Percentiles rank a stretch among this genome's conserved stretches.
These are phyloP conservation scores for Ataeniobius toweri DNA, from an alignment of 2,797 vertebrate species.

Conservation along the genomic window DNA sequence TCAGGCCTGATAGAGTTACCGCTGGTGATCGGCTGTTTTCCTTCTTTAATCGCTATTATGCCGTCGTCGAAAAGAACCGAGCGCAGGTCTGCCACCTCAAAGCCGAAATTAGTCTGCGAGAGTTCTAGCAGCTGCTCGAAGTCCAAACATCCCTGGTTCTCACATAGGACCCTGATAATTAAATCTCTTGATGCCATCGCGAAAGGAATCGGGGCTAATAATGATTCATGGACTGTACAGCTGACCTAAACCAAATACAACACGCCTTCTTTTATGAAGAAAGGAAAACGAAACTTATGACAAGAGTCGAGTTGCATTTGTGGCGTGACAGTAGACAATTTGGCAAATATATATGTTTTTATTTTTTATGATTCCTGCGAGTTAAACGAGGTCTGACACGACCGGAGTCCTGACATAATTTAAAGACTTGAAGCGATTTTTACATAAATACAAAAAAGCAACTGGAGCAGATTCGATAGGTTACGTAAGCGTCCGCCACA, in stretches of 20 bases:
- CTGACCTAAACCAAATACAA: neutral
- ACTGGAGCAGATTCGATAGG: too few relatives aligned
- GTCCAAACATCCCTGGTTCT: slow-evolving; percentile 67
- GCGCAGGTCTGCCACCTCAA: slow-evolving; percentile 34
- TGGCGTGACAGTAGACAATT: neutral
- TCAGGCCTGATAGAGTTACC: slow-evolving; percentile 27
- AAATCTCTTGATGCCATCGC: slow-evolving; percentile 46
- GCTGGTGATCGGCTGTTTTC: neutral
- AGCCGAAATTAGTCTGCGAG: slow-evolving; percentile 22
- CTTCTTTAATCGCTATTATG: slow-evolving; percentile 52
- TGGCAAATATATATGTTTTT: neutral
- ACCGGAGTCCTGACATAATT: neutral
- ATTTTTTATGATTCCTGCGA: neutral
- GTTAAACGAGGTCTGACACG: neutral
- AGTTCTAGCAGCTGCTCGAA: slow-evolving; percentile 55
- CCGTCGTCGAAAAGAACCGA: slow-evolving; percentile 56
- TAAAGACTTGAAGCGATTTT: neutral
- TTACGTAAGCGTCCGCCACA: neutral
- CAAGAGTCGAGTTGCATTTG: too few relatives aligned
- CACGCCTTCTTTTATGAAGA: slow-evolving; percentile 1
- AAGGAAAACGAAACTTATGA: slow-evolving; percentile 46
- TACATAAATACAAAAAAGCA: neutral
- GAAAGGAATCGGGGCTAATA: rapidly evolving
- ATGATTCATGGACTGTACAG: rapidly evolving
- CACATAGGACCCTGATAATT: slow-evolving; percentile 61